Percentiles rank a stretch among this genome's conserved stretches.
Conservation (phyloP, 2,888 invertebrate species). For the Nomada ferruginata region DNA sequence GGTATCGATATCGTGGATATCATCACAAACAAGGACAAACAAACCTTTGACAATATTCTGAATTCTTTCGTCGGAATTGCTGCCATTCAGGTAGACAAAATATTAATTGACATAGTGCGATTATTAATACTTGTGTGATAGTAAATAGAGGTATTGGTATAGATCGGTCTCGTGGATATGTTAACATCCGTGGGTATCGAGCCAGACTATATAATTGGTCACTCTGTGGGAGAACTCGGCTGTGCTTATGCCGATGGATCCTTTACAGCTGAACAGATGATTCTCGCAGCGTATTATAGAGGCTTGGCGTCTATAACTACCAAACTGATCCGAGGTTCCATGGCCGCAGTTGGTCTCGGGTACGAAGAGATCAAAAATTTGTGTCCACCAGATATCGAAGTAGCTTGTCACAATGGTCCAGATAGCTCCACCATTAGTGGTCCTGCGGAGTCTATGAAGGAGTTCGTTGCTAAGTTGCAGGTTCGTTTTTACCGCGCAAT, state of each 20-base stretch:
- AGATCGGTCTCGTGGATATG: constrained; percentile 89
- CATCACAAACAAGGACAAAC: constrained; percentile 86
- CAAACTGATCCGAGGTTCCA: constrained; percentile 88
- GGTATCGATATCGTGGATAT: constrained; percentile 88
- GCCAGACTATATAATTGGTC: constrained; percentile 92
- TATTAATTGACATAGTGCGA: neutral
- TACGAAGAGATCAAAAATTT: constrained; percentile 87
- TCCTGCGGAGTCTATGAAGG: constrained; percentile 88
- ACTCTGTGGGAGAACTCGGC: constrained; percentile 97
- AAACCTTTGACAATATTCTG: constrained; percentile 88
- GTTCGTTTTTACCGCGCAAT: constrained; percentile 55
- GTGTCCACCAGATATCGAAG: constrained; percentile 91
- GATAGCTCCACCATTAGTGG: constrained; percentile 97
- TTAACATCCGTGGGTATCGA: constrained; percentile 86
- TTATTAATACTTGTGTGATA: neutral
- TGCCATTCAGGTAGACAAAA: constrained; percentile 85
- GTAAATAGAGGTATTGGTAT: constrained; percentile 6
- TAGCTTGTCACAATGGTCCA: constrained; percentile 94
- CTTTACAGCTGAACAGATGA: constrained; percentile 86
- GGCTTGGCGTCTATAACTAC: constrained; percentile 78
- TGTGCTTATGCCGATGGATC: constrained; percentile 98
- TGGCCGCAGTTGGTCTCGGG: constrained; percentile 94
- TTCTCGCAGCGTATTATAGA: constrained; percentile 77
- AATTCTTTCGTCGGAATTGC: constrained; percentile 91
- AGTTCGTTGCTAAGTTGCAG: constrained; percentile 88